A percentile compares a stretch with the other conserved stretches of the same genome.
phyloP scores from a whole-genome alignment of 2,113 vertebrate genomes.

The Marmota flaviventris region DNA sequence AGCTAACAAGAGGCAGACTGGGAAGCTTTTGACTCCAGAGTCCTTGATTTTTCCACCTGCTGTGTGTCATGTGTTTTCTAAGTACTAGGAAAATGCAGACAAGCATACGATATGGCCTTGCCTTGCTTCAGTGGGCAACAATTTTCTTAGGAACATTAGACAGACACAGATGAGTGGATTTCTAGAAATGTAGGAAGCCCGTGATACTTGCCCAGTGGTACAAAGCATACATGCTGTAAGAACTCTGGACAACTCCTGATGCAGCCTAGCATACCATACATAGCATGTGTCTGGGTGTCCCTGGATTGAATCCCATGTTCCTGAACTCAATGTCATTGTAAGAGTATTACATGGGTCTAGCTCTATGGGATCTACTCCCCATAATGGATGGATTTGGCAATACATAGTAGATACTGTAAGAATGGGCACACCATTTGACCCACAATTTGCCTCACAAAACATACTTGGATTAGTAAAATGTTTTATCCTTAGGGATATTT shows the following conservation, averaged over 20 bases:
- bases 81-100: neutral
- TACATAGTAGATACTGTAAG: neutral
- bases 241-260: neutral
- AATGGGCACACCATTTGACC: neutral
- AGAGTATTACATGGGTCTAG: neutral
- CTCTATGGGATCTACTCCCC: neutral
- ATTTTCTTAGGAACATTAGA: neutral
- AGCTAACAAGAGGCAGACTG: neutral
- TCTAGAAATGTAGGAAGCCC: neutral
- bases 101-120: neutral
- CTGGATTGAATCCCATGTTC: neutral
- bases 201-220: neutral
- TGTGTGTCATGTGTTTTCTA: neutral
- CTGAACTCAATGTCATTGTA: neutral
- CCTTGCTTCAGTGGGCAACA: neutral
- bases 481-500: neutral
- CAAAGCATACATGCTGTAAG: neutral
- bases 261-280: neutral
- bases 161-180: neutral
- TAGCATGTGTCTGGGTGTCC: neutral
- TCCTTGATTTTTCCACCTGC: neutral
- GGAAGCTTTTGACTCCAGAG: neutral
- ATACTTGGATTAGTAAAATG: neutral
- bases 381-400: neutral
- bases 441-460: slow-evolving; percentile 2